A percentile compares a stretch with the other conserved stretches of the same genome.
Evolutionary conservation across 2,113 vertebrate species (phyloP).

Genomic region (Pao palembangensis): DNA sequence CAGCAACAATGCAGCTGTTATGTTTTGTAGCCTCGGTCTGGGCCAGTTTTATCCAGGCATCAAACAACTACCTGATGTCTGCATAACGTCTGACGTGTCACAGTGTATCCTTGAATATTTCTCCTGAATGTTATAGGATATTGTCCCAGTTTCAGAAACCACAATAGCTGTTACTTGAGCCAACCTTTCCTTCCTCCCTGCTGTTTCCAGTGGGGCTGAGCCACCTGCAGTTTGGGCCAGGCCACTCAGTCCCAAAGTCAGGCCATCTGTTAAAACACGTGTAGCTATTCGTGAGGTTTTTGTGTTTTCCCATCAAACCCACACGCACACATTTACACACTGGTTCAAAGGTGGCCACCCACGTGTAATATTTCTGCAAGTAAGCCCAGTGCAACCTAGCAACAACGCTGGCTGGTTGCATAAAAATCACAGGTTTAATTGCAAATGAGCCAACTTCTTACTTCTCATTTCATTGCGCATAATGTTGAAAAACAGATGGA

Average conservation of each 20-base stretch:
- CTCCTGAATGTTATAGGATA: too few relatives aligned
- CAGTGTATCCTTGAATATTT: too few relatives aligned
- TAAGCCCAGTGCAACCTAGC: constrained; percentile 56
- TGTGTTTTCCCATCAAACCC: constrained; percentile 9
- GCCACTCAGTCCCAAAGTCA: constrained; percentile 25
- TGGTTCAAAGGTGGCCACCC: constrained; percentile 29
- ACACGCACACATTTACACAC: neutral
- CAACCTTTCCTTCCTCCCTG: neutral
- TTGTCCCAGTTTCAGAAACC: too few relatives aligned
- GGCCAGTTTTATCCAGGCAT: too few relatives aligned
- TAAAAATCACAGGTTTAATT: constrained; percentile 15
- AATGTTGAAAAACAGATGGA: neutral
- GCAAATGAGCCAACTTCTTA: constrained; percentile 3
- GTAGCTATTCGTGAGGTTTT: neutral
- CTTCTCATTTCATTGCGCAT: neutral
- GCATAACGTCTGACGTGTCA: too few relatives aligned
- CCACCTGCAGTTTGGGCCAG: constrained; percentile 17
- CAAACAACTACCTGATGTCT: too few relatives aligned
- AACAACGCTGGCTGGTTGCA: constrained; percentile 48
- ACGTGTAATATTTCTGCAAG: constrained; percentile 26
- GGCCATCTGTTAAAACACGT: constrained; percentile 44
- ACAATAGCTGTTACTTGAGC: neutral
- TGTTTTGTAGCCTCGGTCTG: too few relatives aligned
- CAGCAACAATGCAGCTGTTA: too few relatives aligned
- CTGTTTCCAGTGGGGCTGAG: constrained; percentile 4